Base-by-base conservation (phyloP, 2,888 invertebrate species). In the Rosalia funebris region DNA sequence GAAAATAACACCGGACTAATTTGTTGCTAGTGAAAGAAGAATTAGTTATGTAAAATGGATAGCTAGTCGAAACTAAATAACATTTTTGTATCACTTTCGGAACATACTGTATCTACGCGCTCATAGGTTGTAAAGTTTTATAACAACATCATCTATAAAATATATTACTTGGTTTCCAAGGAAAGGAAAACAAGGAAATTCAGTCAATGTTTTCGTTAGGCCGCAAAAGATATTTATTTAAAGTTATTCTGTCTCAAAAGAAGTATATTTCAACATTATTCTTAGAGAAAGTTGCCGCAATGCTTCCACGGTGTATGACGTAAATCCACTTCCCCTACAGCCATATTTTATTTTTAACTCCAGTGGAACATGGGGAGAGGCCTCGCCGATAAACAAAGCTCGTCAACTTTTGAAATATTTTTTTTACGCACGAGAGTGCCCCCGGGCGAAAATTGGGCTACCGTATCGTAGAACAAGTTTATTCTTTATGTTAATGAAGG, bases 241-340 rank as follows among this genome's bases (percentile, higher is more conserved):
- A 34, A 34, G 34, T 34, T 34, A 34, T 34, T 34, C 34, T 11
- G 34, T 34, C 34, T 34, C 34, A 7, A 34, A 34, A 34, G 34
- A 11, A 34, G 34, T 34, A 34, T 34, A 34, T 34, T 34, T 34
- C 34, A 34, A 34, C 34, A 34, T 34, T 34, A 34, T 34, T 11
- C 34, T 34, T 34, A 34, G 34, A 34, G 34, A 34, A 34, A n/a
- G 34, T 34, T 34, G 11, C 34, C 2, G 34, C 34, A 9, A 3
- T 25, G 25, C 9, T 25, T 3, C 4, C 25, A 11, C 34, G 2
- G 34, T 34, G 11, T 34, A 34, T 34, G 34, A 34, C 34, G 34
- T 34, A 34, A 34, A 34, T 34, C 11, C 34, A 34, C 34, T 34
- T 7, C 34, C 34, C 34, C 34, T 34, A 2, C 5, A 34, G 34